A percentile compares a stretch with the other conserved stretches of the same genome.
Evolutionary conservation across 1,140 invertebrate species (phyloP).

Genomic region (Bemisia tabaci): DNA sequence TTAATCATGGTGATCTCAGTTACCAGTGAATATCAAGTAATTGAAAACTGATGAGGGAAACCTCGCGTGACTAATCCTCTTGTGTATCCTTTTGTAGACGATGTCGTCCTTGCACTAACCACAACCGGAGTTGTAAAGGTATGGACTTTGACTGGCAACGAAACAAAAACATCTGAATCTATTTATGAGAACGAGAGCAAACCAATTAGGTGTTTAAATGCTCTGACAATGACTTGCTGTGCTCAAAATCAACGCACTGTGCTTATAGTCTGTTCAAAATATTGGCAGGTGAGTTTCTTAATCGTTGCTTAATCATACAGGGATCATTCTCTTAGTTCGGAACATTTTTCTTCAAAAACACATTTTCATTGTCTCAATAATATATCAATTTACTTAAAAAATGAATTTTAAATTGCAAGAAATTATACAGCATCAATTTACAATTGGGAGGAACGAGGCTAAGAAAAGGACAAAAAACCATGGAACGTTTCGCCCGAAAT

Average conservation of each 20-base stretch:
- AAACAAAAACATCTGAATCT: slow-evolving; percentile 64
- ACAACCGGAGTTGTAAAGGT: slow-evolving; percentile 96
- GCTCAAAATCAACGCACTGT: slow-evolving; percentile 91
- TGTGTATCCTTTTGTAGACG: slow-evolving; percentile 51
- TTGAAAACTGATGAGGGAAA: no score
- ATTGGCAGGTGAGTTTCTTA: slow-evolving; percentile 74
- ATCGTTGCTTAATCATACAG: no score
- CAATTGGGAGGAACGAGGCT: no score
- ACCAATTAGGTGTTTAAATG: slow-evolving; percentile 86
- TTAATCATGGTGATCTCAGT: no score
- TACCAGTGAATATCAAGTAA: no score
- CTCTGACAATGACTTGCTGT: slow-evolving; percentile 85
- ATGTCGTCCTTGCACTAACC: slow-evolving; percentile 89
- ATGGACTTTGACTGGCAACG: slow-evolving; percentile 84
- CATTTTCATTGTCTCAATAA: not conserved
- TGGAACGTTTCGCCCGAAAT: no score
- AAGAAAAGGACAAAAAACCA: no score
- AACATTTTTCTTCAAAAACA: not conserved
- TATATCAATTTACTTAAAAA: not conserved
- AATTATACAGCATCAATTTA: not conserved
- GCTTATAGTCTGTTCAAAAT: slow-evolving; percentile 88
- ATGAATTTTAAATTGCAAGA: not conserved
- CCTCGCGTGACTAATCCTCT: no score
- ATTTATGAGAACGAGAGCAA: slow-evolving; percentile 97
- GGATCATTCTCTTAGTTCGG: no score